Base-by-base conservation (phyloP, 2,888 invertebrate species). In the Acronicta aceris region DNA sequence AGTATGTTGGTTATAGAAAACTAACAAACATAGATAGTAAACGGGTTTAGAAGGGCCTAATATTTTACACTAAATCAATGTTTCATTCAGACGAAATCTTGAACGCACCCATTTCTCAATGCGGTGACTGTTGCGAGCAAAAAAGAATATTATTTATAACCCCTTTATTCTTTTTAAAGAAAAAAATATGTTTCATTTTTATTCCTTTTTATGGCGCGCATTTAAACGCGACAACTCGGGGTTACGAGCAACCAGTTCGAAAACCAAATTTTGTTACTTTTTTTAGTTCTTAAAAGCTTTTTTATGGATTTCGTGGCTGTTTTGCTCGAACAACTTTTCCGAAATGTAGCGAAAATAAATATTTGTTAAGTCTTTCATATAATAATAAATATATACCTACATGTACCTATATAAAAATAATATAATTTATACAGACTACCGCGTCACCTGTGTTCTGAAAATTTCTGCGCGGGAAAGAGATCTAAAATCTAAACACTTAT, bases 111-210 rank as follows among this genome's bases (percentile, higher is more conserved):
- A 63, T 75, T 63, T 78, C 60, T 76, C 62, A 66, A 57, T 41
- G 51, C 65, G 57, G 68, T 76, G 76, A 74, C 76, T 69, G 77
- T 72, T 71, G 73, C 76, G 64, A 80, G 78, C 76, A 81, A 83
- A 87, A 86, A 85, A 82, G 62, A 78, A 76, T 82, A 85, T 85
- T 87, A 87, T 89, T 88, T 88, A 88, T 85, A 85, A 81, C 84
- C 78, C 81, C 79, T 85, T 82, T 81, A 82, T 81, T 81, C 80
- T 79, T 82, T 86, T 83, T 78, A 76, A 72, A 79, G 79, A 82
- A 85, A 86, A 83, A 79, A 77, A 81, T 12, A 79, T 81, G 82
- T 81, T 64, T 71, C 60, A 59, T 81, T 84, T 64, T 56, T 65
- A 52, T 68, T 36, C 17, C 80, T 78, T 87, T 89, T 88, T 88